Evolutionary conservation across 2,113 vertebrate species (phyloP), one percentile per base, ranked within the genome.

Genomic region (Phycodurus eques): DNA sequence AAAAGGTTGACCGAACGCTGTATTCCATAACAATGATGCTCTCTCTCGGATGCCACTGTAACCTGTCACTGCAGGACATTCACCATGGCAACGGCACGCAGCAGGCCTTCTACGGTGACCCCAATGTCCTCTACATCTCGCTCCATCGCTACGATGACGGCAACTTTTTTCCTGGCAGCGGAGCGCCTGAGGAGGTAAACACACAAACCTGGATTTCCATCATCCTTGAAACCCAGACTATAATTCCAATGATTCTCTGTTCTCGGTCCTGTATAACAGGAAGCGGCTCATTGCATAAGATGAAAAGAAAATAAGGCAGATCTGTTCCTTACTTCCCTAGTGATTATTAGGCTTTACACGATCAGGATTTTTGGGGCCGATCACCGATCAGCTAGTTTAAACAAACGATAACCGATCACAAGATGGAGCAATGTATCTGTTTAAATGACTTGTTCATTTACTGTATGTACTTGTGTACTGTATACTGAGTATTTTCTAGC

Each of bases 1-100:
- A 4, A 70, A 61, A 70, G 42, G 53, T 39, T 70, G 44, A 53
- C 8, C 17, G 53, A 46, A 51, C 27, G 2, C 44, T 5, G 7
- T 51, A 46, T 73, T 22, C 62, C 20, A 59, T 43, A 17, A 19
- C 39, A 19, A 35, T 80, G 72, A 82, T 53, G 51, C 68, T 73
- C 14, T 70, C 51, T 72, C 51, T 70, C 6, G 11, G 53, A 44
- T 46, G 3, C 59, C 20, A 4, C 44, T 63, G 27, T 72, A 61
- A 78, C 75, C 62, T 54, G 33, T 83, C 79, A 7, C 63, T 39
- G 54, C 82, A 90, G 89, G 89, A 90, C 78, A 90, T 90, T 84
- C 89, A 90, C 75, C 89, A 90, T 73, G 89, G 89, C 66, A 90
- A 90, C 54, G 89, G 89, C 73, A 90, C 89, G 61, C 89, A 90